A percentile compares a stretch with the other conserved stretches of the same genome.
These are phyloP conservation scores for Rhinolophus sinicus DNA, from an alignment of 2,113 vertebrate genomes.

Conservation along the genomic window DNA sequence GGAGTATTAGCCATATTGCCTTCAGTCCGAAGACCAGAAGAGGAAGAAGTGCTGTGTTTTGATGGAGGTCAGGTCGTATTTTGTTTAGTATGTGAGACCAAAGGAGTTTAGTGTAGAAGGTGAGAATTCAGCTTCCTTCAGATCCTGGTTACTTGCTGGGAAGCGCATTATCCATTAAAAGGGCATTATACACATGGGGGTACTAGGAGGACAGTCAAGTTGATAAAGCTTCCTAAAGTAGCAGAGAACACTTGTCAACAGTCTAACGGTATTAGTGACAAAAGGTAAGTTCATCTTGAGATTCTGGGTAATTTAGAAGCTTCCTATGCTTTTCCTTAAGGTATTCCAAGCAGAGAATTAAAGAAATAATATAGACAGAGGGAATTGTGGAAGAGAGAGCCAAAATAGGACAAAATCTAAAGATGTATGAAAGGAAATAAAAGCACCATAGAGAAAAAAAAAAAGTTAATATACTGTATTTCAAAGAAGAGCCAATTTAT, in stretches of 20 bases:
- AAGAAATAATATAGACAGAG: neutral
- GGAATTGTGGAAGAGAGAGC: neutral
- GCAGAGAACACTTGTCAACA: fast-evolving
- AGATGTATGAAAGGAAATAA: neutral
- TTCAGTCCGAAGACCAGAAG: neutral
- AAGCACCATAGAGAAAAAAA: neutral
- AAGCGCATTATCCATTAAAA: neutral
- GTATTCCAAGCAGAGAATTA: neutral
- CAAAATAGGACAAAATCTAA: neutral
- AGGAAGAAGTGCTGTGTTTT: neutral
- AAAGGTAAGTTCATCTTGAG: neutral
- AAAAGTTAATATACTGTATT: neutral
- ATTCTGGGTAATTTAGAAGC: neutral
- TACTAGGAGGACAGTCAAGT: neutral
- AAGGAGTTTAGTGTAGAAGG: neutral
- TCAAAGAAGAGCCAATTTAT: neutral
- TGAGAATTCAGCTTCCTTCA: neutral
- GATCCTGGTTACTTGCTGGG: neutral
- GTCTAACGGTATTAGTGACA: neutral
- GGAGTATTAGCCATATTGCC: neutral
- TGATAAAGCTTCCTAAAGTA: neutral
- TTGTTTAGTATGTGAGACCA: neutral
- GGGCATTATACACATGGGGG: fast-evolving
- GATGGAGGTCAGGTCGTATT: neutral
- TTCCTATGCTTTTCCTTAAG: neutral